Evolutionary conservation across 1,140 invertebrate genomes (phyloP).

Genomic region (Drosophila sulfurigaster): DNA sequence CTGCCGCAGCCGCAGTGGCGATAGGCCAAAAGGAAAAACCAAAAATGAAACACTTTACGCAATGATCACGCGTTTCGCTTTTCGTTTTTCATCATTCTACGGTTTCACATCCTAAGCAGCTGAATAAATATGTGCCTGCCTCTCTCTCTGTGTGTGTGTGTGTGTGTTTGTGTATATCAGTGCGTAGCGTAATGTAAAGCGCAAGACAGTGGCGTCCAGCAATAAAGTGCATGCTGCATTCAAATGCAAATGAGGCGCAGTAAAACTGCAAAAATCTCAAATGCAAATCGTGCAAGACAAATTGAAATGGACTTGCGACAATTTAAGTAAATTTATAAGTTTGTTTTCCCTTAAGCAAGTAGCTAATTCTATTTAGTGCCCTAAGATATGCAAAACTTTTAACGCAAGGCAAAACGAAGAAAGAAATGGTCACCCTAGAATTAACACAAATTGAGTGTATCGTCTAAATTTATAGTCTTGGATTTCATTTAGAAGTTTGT

Average conservation of each 20-base stretch:
- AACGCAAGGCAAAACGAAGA: background rate
- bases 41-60: conserved; percentile 71
- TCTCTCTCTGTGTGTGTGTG: conserved; percentile 9
- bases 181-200: conserved; percentile 16
- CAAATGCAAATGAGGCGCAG: background rate
- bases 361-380: background rate
- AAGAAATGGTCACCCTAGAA: background rate
- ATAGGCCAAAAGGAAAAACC: conserved; percentile 23
- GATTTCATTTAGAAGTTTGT: too few species aligned
- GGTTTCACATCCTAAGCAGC: conserved; percentile 69
- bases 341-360: background rate
- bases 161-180: conserved; percentile 22
- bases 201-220: conserved; percentile 34
- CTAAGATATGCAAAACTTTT: conserved; percentile 5
- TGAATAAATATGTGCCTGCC: conserved; percentile 29
- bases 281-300: background rate
- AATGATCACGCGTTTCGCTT: conserved; percentile 74
- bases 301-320: background rate
- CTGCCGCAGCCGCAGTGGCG: conserved; percentile 2
- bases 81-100: conserved; percentile 75
- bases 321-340: background rate
- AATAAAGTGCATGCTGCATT: conserved; percentile 9
- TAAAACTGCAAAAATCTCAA: background rate
- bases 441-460: background rate
- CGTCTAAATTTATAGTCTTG: too few species aligned